Evolutionary conservation across 1,140 invertebrate species (phyloP).

Genomic region (Gryllus bimaculatus): DNA sequence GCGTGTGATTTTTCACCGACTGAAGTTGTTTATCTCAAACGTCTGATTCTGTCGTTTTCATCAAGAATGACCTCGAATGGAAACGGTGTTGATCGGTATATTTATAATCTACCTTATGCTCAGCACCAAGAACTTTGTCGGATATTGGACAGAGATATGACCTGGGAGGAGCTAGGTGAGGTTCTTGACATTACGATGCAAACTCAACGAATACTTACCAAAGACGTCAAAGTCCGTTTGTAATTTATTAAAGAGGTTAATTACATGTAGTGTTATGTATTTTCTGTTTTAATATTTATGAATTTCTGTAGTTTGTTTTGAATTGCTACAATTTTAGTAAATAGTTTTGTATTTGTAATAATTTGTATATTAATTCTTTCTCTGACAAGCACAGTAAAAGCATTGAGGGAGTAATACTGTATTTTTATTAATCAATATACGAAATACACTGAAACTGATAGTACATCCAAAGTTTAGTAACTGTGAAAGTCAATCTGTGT

Average conservation of each 20-base stretch:
- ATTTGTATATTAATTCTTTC: no score
- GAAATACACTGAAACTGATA: neutral
- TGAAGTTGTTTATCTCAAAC: no score
- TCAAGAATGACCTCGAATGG: conserved; percentile 4
- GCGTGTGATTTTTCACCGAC: no score
- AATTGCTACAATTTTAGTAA: neutral
- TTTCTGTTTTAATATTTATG: no score
- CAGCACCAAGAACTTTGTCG: conserved; percentile 58
- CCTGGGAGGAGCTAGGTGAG: conserved; percentile 64
- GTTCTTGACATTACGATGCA: neutral
- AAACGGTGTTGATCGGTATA: conserved; percentile 37
- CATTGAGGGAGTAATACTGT: neutral
- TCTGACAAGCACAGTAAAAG: neutral
- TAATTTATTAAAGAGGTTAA: neutral
- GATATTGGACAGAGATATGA: conserved; percentile 64
- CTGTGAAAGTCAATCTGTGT: neutral
- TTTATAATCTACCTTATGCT: conserved; percentile 62
- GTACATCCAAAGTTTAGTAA: neutral
- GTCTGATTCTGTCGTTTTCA: no score
- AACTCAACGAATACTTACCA: neutral
- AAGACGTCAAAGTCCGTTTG: neutral
- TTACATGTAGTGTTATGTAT: neutral
- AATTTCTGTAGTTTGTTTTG: neutral
- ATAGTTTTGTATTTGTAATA: neutral
- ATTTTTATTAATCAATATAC: neutral